phyloP scores from a whole-genome alignment of 2,113 vertebrate genomes.

The Thamnaconus septentrionalis region DNA sequence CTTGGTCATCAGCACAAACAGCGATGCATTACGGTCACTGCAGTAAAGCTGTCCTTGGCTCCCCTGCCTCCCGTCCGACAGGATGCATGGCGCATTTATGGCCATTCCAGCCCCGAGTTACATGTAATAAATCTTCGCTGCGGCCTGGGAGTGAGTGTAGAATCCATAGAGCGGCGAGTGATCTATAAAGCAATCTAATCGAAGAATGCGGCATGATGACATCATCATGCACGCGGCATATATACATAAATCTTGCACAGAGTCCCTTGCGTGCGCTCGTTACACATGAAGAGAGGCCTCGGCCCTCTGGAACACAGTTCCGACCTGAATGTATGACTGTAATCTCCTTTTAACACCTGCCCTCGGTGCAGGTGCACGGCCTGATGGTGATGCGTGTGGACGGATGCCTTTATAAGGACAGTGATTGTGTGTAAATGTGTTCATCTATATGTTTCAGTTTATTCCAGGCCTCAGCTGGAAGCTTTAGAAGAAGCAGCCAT shows the following conservation, averaged over 20 bases:
- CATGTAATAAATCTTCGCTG: slow-evolving; percentile 44
- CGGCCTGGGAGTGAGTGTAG: neutral
- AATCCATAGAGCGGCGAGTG: neutral
- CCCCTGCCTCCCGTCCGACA: neutral
- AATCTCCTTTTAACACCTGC: slow-evolving; percentile 19
- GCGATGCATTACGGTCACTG: slow-evolving; percentile 53
- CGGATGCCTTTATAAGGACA: neutral
- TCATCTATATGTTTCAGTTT: slow-evolving; percentile 5
- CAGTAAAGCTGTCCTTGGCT: slow-evolving; percentile 42
- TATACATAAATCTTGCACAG: neutral
- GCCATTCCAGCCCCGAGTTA: slow-evolving; percentile 28
- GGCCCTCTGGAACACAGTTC: neutral
- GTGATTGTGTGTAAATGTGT: slow-evolving; percentile 5
- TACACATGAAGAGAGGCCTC: no score
- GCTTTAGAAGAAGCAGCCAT: slow-evolving; percentile 16
- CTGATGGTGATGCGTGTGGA: slow-evolving; percentile 3
- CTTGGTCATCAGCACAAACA: slow-evolving; percentile 22
- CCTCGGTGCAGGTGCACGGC: slow-evolving; percentile 9
- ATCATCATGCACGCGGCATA: neutral
- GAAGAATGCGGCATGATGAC: neutral
- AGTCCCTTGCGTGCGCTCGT: no score
- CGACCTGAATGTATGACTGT: slow-evolving; percentile 9
- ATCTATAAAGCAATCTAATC: neutral
- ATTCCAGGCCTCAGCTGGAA: slow-evolving; percentile 44
- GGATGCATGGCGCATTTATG: slow-evolving; percentile 39